Evolutionary conservation across 2,113 vertebrate species (phyloP).

Genomic region (Pristiophorus japonicus): DNA sequence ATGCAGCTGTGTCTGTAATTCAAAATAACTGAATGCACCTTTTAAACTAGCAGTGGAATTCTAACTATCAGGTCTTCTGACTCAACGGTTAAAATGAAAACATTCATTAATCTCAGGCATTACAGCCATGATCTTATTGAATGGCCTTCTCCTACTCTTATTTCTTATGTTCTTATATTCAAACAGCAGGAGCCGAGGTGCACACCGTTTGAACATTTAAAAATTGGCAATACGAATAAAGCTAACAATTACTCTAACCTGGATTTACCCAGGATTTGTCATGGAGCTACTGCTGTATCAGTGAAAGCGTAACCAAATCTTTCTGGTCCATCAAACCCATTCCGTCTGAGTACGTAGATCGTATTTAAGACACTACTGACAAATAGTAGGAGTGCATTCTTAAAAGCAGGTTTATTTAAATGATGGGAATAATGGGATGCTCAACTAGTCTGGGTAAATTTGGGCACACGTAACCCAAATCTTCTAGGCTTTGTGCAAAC

Average conservation of each 20-base stretch:
- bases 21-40: neutral
- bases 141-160: too few species aligned
- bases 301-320: neutral
- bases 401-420: neutral
- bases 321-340: neutral
- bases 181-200: neutral
- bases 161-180: too few species aligned
- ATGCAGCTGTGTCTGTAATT: neutral
- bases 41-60: neutral
- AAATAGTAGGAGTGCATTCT: neutral
- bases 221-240: neutral
- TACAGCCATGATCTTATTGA: too few species aligned
- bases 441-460: neutral
- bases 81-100: constrained; percentile 5
- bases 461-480: neutral
- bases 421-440: neutral
- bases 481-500: too few species aligned
- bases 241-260: neutral
- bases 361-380: neutral
- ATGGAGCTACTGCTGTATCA: neutral
- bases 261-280: neutral
- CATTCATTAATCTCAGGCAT: neutral
- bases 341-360: neutral
- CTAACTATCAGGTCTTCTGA: neutral
- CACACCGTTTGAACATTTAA: neutral